Evolutionary conservation across 1,140 invertebrate species (phyloP).

Genomic region (Ectropis grisescens): DNA sequence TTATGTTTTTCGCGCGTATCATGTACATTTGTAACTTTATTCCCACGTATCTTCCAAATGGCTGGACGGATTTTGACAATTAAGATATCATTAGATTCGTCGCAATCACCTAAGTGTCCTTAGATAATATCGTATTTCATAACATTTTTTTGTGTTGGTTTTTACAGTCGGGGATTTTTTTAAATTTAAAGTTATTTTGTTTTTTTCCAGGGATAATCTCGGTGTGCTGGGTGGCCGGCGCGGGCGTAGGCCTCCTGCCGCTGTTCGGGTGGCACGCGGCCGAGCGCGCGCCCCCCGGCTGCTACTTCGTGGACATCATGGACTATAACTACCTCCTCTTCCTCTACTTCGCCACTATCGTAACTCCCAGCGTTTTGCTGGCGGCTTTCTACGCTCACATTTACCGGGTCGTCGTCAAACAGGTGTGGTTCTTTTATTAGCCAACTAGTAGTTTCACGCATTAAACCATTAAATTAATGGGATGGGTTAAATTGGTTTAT

Average conservation of each 20-base stretch:
- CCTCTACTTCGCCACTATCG: conserved; percentile 90
- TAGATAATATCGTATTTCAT: too few species aligned
- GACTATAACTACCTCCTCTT: conserved; percentile 90
- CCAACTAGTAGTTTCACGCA: neutral
- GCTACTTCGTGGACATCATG: conserved; percentile 89
- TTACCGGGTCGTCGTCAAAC: conserved; percentile 88
- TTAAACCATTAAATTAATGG: neutral
- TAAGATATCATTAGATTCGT: too few species aligned
- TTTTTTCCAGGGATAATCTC: conserved; percentile 88
- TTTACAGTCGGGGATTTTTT: too few species aligned
- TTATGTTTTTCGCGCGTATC: too few species aligned
- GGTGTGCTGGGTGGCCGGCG: conserved; percentile 86
- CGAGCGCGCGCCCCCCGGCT: conserved; percentile 70
- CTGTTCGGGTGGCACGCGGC: conserved; percentile 87
- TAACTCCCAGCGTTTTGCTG: conserved; percentile 86
- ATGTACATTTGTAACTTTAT: too few species aligned
- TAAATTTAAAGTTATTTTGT: too few species aligned
- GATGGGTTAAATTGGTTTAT: too few species aligned
- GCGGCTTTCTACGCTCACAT: conserved; percentile 90
- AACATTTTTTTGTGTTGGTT: too few species aligned
- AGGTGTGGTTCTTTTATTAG: conserved; percentile 70
- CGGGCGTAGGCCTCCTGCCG: conserved; percentile 85
- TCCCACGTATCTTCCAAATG: too few species aligned
- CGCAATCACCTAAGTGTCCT: too few species aligned
- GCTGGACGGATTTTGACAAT: too few species aligned